A percentile compares a stretch with the other conserved stretches of the same genome.
Evolutionary conservation across 2,113 vertebrate species (phyloP).

Genomic region (Thinocorus orbignyianus): DNA sequence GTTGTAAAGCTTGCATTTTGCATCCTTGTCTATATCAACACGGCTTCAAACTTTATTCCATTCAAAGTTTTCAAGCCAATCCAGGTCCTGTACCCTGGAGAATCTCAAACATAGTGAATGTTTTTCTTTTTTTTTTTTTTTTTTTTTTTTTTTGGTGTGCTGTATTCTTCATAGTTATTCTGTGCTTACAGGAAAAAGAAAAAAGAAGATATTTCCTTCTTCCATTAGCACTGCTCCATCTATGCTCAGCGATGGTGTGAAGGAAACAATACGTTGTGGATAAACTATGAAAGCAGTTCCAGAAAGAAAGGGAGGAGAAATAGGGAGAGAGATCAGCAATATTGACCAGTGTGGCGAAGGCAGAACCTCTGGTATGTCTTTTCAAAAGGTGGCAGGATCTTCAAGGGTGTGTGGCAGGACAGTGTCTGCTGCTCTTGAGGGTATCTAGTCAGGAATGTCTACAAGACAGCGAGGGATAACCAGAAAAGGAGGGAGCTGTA

Average conservation of each 20-base stretch:
- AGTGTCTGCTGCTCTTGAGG: not conserved
- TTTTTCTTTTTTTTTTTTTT: not conserved
- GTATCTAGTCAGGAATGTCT: not conserved
- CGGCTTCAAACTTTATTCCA: constrained; percentile 33
- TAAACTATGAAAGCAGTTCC: not conserved
- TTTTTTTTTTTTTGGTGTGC: not conserved
- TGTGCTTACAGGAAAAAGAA: not conserved
- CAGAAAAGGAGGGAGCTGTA: not conserved
- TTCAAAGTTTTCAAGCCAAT: constrained; percentile 20
- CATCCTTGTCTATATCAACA: constrained; percentile 13
- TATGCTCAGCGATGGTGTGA: not conserved
- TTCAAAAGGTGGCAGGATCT: not conserved
- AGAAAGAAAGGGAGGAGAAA: not conserved
- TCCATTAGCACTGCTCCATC: not conserved
- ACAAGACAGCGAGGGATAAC: not conserved
- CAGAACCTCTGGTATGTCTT: not conserved
- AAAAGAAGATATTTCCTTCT: not conserved
- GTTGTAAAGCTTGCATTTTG: constrained; percentile 23
- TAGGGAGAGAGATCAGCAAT: not conserved
- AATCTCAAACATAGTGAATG: not conserved
- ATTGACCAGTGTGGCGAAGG: not conserved
- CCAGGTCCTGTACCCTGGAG: not conserved
- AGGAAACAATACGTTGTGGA: not conserved
- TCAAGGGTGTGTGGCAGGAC: not conserved
- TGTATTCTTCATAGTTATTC: not conserved